Evolutionary conservation across 2,113 vertebrate species (phyloP).

Genomic region (Tyrannus savana): DNA sequence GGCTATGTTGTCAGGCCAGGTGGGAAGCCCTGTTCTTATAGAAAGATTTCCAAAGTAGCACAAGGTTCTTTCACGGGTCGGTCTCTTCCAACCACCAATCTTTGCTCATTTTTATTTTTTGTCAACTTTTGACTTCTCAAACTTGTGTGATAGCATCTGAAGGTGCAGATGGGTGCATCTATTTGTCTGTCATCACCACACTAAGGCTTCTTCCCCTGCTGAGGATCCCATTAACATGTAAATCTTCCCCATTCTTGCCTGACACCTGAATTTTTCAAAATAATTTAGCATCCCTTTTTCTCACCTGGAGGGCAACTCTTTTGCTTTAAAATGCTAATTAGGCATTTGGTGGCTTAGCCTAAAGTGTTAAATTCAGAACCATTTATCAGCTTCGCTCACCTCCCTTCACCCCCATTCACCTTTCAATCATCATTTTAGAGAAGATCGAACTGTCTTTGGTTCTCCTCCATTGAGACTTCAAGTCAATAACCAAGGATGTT

Average conservation of each 20-base stretch:
- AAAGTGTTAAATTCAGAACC: slow-evolving; percentile 31
- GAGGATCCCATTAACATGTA: slow-evolving; percentile 57
- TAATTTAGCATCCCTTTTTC: slow-evolving; percentile 48
- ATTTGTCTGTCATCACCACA: slow-evolving; percentile 10
- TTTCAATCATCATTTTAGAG: background rate
- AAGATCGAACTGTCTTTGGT: background rate
- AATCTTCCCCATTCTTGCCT: slow-evolving; percentile 39
- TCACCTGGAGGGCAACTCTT: slow-evolving; percentile 40
- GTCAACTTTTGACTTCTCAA: background rate
- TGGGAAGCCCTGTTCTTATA: background rate
- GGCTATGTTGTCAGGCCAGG: background rate
- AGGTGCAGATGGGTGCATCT: slow-evolving; percentile 36
- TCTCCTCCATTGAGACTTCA: background rate
- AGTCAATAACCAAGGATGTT: slow-evolving; percentile 1
- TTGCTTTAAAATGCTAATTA: slow-evolving; percentile 56
- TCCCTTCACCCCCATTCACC: background rate
- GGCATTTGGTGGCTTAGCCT: slow-evolving; percentile 20
- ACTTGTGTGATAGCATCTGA: background rate
- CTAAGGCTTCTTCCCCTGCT: slow-evolving; percentile 24
- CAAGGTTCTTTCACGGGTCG: background rate
- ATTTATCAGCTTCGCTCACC: slow-evolving; percentile 12
- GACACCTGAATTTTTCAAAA: slow-evolving; percentile 65
- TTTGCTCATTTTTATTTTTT: background rate
- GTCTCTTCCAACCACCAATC: background rate
- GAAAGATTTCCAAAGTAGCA: background rate